Conservation (phyloP, 1,140 invertebrate species). For the Laupala kohalensis region DNA sequence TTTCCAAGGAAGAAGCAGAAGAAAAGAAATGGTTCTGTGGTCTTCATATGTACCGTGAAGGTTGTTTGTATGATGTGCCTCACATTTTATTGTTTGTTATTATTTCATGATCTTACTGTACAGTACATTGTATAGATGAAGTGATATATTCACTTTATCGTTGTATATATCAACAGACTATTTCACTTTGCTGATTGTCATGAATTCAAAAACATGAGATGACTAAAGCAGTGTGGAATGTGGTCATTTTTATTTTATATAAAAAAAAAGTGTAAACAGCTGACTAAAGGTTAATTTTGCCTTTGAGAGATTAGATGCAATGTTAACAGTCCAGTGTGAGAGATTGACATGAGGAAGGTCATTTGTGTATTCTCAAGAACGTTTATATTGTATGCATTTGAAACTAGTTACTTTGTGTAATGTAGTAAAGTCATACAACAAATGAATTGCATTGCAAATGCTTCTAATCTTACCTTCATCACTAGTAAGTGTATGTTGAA, state of each 20-base stretch:
- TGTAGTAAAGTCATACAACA: not conserved
- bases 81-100: not conserved
- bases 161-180: not conserved
- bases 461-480: not conserved
- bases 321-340: not conserved
- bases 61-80: not conserved
- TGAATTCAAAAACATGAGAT: not conserved
- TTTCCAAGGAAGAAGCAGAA: not conserved
- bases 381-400: not conserved
- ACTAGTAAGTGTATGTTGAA: not conserved
- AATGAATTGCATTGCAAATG: not conserved
- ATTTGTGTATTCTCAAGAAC: not conserved
- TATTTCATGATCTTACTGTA: not conserved
- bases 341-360: not conserved
- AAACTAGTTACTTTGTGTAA: not conserved
- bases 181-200: not conserved
- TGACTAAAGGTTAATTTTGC: not conserved
- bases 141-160: not conserved
- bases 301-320: not conserved
- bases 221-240: not conserved
- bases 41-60: not conserved
- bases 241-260: not conserved
- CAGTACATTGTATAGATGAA: not conserved
- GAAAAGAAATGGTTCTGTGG: not conserved
- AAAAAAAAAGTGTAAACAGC: not conserved